Evolutionary conservation across 2,113 vertebrate genomes (phyloP).

Genomic region (Caretta caretta): DNA sequence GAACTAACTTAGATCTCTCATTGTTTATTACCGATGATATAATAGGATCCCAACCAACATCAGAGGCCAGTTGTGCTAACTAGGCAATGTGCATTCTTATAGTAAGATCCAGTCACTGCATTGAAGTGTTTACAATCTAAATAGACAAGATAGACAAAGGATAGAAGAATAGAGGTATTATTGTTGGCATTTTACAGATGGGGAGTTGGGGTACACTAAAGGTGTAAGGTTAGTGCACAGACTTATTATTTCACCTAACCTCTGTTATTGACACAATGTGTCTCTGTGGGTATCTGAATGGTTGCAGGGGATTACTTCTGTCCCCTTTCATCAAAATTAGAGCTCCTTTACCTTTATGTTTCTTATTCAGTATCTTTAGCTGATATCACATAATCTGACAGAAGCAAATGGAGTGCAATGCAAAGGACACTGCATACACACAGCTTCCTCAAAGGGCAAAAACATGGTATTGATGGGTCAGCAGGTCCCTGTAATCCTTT

Average conservation of each 20-base stretch:
- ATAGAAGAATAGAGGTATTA: background rate
- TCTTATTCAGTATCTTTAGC: background rate
- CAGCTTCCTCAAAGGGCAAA: background rate
- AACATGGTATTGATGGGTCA: background rate
- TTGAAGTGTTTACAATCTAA: background rate
- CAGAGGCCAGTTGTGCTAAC: background rate
- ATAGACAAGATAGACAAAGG: background rate
- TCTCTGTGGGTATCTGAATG: background rate
- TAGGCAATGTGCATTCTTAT: background rate
- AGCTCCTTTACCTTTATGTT: background rate
- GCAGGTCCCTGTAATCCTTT: background rate
- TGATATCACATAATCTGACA: background rate
- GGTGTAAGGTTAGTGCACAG: fast-evolving
- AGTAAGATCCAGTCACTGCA: background rate
- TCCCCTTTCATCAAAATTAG: background rate
- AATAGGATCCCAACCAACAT: background rate
- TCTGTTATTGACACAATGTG: background rate
- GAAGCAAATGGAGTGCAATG: background rate
- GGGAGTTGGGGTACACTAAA: background rate
- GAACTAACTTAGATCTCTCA: background rate
- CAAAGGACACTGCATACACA: background rate
- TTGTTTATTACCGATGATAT: background rate
- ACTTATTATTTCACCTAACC: background rate
- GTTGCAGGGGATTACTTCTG: background rate
- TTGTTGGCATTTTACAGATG: fast-evolving